Conservation (phyloP, 2,797 vertebrate genomes). For the Lateolabrax maculatus region DNA sequence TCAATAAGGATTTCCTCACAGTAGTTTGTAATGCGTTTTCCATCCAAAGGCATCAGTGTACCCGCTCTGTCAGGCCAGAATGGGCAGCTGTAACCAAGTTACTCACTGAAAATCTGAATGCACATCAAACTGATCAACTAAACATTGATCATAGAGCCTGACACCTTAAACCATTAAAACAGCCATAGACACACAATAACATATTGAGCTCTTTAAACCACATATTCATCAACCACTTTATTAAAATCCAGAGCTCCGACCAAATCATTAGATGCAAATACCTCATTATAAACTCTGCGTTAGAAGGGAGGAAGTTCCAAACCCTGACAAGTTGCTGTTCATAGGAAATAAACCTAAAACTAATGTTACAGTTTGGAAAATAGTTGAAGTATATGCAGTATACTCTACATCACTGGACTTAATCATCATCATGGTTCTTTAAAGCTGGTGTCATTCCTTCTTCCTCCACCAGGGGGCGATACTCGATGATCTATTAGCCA, state of each 20-base stretch:
- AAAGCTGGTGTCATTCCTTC: background rate
- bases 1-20: background rate
- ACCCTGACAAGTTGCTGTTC: background rate
- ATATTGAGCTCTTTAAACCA: background rate
- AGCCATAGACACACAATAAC: no score
- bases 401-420: background rate
- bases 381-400: background rate
- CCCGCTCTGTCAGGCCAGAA: background rate
- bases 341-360: background rate
- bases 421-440: background rate
- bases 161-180: background rate
- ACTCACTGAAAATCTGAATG: background rate
- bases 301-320: no score
- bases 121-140: background rate
- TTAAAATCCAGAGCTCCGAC: background rate
- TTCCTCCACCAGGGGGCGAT: slow-evolving; percentile 92
- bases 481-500: slow-evolving; percentile 90
- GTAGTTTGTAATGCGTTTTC: background rate
- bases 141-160: background rate
- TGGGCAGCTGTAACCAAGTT: background rate
- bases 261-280: background rate
- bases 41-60: background rate
- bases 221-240: background rate
- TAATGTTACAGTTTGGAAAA: background rate
- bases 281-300: background rate